phyloP scores from a whole-genome alignment of 1,140 invertebrate genomes.

The Neodiprion fabricii region DNA sequence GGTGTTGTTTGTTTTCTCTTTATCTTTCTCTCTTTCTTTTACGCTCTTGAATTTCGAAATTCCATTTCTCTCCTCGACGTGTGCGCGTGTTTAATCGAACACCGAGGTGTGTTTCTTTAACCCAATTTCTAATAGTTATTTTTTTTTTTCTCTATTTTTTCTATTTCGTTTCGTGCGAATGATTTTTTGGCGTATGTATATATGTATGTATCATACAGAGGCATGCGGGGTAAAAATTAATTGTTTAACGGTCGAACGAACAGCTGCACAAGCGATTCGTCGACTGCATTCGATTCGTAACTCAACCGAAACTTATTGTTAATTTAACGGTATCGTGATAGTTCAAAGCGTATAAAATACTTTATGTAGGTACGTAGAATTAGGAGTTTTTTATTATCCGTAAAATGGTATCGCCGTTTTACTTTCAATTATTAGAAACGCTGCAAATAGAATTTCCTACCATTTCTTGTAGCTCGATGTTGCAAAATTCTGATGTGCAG shows the following conservation, averaged over 20 bases:
- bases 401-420: too few relatives aligned
- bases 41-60: background rate
- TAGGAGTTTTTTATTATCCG: too few relatives aligned
- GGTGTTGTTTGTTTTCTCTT: background rate
- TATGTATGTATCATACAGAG: conserved; percentile 15
- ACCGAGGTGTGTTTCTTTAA: background rate
- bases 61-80: background rate
- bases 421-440: too few relatives aligned
- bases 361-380: too few relatives aligned
- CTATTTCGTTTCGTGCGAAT: conserved; percentile 2
- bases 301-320: too few relatives aligned
- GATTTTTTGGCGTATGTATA: conserved; percentile 5
- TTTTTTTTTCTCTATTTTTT: background rate
- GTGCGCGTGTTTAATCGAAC: too few relatives aligned
- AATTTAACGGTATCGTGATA: too few relatives aligned
- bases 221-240: conserved; percentile 19
- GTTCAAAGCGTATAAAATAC: too few relatives aligned
- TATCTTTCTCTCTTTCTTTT: background rate
- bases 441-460: too few relatives aligned
- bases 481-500: too few relatives aligned
- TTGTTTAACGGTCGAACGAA: conserved; percentile 15
- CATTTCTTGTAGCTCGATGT: too few relatives aligned
- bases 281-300: too few relatives aligned
- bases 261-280: background rate
- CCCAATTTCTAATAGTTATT: background rate